These are phyloP conservation scores for Habrosyne pyritoides DNA, from an alignment of 2,888 invertebrate species.

Conservation along the genomic window DNA sequence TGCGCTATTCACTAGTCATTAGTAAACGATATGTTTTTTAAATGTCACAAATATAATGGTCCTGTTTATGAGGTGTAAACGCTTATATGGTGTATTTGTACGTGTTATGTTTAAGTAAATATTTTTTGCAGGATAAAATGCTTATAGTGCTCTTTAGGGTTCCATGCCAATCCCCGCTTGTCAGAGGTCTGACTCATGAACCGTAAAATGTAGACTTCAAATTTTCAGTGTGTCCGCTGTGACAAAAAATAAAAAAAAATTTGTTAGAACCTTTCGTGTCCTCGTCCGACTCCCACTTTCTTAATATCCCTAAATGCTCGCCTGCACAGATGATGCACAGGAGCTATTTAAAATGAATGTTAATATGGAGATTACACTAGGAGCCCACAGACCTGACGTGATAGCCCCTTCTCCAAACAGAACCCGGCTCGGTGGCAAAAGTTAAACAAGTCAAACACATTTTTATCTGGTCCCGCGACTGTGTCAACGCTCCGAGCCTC, in stretches of 20 bases:
- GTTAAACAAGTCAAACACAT: constrained; percentile 72
- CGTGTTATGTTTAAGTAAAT: constrained; percentile 19
- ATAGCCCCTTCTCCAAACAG: constrained; percentile 51
- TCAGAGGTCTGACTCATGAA: too few species aligned
- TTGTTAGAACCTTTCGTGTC: too few species aligned
- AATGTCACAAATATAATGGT: constrained; percentile 3
- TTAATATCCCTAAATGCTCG: constrained; percentile 12
- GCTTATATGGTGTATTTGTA: constrained; percentile 4
- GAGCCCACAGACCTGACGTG: constrained; percentile 30
- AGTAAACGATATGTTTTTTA: constrained; percentile 34
- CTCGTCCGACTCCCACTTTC: too few species aligned
- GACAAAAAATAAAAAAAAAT: too few species aligned
- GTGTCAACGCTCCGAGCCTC: constrained; percentile 56
- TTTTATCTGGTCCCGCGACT: constrained; percentile 71
- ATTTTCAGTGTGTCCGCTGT: too few species aligned
- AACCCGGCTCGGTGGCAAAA: constrained; percentile 60
- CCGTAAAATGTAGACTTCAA: too few species aligned
- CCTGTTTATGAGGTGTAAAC: constrained; percentile 11
- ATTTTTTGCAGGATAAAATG: too few species aligned
- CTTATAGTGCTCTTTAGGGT: too few species aligned
- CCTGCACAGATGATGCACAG: too few species aligned
- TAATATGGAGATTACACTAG: constrained; percentile 35
- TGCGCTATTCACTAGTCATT: constrained; percentile 53
- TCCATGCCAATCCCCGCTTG: too few species aligned
- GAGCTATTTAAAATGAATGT: constrained; percentile 3